Base-by-base conservation (phyloP, 2,797 vertebrate genomes). In the Arnoldichthys spilopterus region DNA sequence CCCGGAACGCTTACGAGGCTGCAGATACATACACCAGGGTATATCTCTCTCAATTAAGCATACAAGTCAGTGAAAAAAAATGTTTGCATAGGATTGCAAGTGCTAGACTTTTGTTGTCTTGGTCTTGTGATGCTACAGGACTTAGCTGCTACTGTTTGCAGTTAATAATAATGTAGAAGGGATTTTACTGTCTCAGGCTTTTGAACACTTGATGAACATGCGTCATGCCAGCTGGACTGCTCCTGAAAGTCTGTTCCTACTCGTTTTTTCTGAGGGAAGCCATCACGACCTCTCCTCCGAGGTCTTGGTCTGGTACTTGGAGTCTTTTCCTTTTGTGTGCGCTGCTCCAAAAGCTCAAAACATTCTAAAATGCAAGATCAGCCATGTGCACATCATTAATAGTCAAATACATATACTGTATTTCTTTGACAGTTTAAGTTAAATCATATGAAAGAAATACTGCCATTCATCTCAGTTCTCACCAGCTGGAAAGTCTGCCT, bases 401-500 rank as follows among this genome's bases (percentile, higher is more conserved):
- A 53, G 18, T 49, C 8, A 59, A 67, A 6, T 8, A 2, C n/a
- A 51, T 1, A 32, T 13, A 37, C 3, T 4, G 2, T 16, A 71
- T 2, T 24, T 13, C 28, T 30, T 63, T 15, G 2, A 6, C 15
- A 18, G 11, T 7, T 13, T n/a, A n/a, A n/a, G 7, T 26, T 37
- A 1, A 40, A 32, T 5, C 0, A 69, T 71, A 22, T 1, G 1
- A 45, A 24, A 24, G 6, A 15, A 15, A n/a, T 43, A 45, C 12
- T 45, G 18, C 32, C 11, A n/a, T 30, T 85, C 76, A 0, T 77
- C 74, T 0, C 85, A 79, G 63, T 78, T 85, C 95, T 77, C 71
- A 99, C 98, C 97, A 78, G 95, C 89, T 64, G 95, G 94, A 76
- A 95, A 95, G 88, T 99, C 98, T 0, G 95, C 93, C 87, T 99